These are phyloP conservation scores for Alosa sapidissima DNA, from an alignment of 2,797 vertebrate species.

Conservation along the genomic window DNA sequence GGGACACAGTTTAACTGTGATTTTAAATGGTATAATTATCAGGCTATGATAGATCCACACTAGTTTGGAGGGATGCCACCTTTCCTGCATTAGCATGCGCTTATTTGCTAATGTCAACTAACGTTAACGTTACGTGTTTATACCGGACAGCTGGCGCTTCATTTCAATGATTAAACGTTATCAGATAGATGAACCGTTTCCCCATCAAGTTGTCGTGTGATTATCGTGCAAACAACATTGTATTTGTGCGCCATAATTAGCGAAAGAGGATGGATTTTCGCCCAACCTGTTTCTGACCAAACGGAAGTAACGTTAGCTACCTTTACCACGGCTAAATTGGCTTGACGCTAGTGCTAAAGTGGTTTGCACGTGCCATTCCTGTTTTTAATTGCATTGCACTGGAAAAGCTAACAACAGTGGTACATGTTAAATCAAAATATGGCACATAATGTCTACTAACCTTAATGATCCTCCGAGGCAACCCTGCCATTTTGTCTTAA, in stretches of 20 bases:
- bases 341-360: constrained; percentile 1
- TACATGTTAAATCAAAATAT: background rate
- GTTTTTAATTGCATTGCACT: background rate
- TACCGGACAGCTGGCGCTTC: background rate
- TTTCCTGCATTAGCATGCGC: constrained; percentile 16
- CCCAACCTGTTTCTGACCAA: constrained; percentile 8
- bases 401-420: background rate
- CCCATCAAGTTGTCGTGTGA: background rate
- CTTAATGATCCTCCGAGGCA: constrained; percentile 96
- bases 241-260: background rate
- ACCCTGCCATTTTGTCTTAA: constrained; percentile 92
- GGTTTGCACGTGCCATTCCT: constrained; percentile 4
- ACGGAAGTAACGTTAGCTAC: background rate
- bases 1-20: background rate
- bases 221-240: background rate
- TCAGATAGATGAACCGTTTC: background rate
- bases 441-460: constrained; percentile 63
- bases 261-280: background rate
- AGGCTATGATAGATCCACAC: background rate
- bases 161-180: background rate
- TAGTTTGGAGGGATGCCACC: background rate
- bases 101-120: background rate
- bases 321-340: background rate
- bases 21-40: background rate
- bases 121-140: background rate